phyloP scores from a whole-genome alignment of 2,113 vertebrate species.

The Burhinus oedicnemus region DNA sequence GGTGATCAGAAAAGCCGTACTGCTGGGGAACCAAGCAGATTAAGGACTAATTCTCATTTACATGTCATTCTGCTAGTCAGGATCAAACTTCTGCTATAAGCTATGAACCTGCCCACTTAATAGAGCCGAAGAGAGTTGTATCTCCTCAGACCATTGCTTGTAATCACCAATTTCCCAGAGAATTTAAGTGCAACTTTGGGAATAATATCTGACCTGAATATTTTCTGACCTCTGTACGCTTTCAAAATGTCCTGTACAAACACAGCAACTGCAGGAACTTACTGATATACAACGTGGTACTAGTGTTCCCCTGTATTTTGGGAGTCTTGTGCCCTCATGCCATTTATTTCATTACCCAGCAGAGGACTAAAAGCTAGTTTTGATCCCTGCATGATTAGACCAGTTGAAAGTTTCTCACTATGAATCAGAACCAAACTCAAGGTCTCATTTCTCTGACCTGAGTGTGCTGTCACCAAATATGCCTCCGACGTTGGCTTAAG shows the following conservation, averaged over 20 bases:
- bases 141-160: background rate
- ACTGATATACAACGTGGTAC: background rate
- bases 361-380: background rate
- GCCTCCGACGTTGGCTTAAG: background rate
- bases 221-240: background rate
- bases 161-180: background rate
- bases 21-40: background rate
- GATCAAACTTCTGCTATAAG: background rate
- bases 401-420: background rate
- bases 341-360: background rate
- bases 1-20: background rate
- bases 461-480: background rate
- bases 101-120: background rate
- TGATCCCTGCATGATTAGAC: background rate
- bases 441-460: background rate
- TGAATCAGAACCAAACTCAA: background rate
- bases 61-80: background rate
- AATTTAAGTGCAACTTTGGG: background rate
- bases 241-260: background rate
- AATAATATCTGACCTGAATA: background rate
- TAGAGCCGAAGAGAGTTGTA: background rate
- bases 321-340: background rate
- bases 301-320: background rate
- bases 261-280: background rate
- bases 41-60: background rate